Evolutionary conservation across 2,113 vertebrate species (phyloP).

Genomic region (Plectropomus leopardus): DNA sequence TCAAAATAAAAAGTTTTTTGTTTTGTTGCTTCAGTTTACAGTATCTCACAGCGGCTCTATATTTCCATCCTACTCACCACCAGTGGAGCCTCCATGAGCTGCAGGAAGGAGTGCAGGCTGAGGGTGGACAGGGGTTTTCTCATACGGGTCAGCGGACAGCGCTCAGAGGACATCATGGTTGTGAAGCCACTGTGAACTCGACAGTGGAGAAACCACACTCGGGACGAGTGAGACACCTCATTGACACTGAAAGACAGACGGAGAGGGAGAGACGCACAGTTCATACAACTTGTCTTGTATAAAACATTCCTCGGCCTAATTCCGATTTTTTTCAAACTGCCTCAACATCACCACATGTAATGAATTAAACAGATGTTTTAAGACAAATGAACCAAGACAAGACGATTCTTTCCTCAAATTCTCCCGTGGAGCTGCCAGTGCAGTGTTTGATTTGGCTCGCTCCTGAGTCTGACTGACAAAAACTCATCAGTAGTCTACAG

Average conservation of each 20-base stretch:
- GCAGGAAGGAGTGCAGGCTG: constrained; percentile 92
- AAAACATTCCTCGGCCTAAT: no score
- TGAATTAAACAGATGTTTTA: neutral
- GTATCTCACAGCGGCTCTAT: no score
- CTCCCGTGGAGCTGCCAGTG: no score
- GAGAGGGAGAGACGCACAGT: constrained; percentile 2
- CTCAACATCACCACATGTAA: neutral
- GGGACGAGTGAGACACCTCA: constrained; percentile 74
- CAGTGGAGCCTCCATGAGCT: constrained; percentile 92
- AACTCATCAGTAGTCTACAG: no score
- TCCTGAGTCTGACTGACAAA: no score
- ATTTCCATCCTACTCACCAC: constrained; percentile 83
- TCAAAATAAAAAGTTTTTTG: neutral
- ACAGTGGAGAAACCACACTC: constrained; percentile 92
- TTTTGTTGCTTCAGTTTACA: no score
- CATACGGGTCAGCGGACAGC: constrained; percentile 89
- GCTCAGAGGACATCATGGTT: constrained; percentile 64
- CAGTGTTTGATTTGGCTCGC: no score
- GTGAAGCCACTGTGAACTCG: constrained; percentile 36
- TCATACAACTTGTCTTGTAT: neutral
- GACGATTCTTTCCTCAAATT: no score
- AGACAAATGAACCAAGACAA: neutral
- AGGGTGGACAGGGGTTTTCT: constrained; percentile 87
- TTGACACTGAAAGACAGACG: constrained; percentile 73
- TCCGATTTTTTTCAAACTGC: neutral